phyloP scores from a whole-genome alignment of 2,797 vertebrate species.

The Manis crassicaudata region DNA sequence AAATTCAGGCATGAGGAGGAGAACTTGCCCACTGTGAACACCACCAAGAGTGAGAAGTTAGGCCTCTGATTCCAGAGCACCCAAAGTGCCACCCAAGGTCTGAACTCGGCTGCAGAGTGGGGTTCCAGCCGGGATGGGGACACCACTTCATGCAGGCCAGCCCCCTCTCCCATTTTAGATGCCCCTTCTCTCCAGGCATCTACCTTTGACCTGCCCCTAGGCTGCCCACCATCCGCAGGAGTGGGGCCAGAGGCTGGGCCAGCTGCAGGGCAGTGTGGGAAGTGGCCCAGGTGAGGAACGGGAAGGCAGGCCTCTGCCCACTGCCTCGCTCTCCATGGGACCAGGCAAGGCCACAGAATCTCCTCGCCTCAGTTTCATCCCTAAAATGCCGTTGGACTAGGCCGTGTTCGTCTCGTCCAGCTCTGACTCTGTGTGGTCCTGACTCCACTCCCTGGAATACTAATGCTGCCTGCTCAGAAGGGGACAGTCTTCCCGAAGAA shows the following conservation, averaged over 20 bases:
- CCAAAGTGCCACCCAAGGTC: neutral
- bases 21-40: neutral
- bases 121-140: too few species aligned
- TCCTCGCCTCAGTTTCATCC: neutral
- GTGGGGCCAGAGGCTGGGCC: neutral
- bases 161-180: neutral
- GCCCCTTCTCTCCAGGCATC: neutral
- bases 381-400: neutral
- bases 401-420: neutral
- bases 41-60: neutral
- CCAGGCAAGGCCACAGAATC: accelerated
- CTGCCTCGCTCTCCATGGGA: neutral
- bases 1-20: neutral
- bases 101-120: neutral
- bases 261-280: neutral
- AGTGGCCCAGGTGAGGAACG: neutral
- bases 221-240: neutral
- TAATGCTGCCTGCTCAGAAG: slow-evolving; percentile 46
- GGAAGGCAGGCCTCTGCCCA: neutral
- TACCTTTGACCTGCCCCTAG: neutral
- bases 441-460: slow-evolving; percentile 51
- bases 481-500: slow-evolving; percentile 40
- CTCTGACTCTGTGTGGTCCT: slow-evolving; percentile 66
- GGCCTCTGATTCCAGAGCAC: neutral
- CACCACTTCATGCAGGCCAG: neutral